Evolutionary conservation across 2,888 invertebrate genomes (phyloP).

Genomic region (Diplolepis rosae): DNA sequence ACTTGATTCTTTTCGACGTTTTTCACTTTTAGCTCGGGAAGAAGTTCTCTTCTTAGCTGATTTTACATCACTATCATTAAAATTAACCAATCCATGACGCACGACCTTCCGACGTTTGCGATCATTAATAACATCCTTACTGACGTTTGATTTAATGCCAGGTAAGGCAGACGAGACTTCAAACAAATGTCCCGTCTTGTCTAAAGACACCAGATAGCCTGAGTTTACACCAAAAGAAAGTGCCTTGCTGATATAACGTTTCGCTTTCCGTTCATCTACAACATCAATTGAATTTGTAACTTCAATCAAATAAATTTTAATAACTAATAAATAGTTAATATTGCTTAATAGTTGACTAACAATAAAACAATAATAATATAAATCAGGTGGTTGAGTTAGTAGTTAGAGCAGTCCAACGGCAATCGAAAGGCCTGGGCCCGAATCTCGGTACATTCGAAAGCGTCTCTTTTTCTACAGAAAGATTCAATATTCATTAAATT

Average conservation of each 20-base stretch:
- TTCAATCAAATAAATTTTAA: no score
- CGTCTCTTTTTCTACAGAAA: no score
- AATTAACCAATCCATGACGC: conserved; percentile 8
- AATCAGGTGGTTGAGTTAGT: no score
- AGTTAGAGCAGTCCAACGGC: no score
- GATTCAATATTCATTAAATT: no score
- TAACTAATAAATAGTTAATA: no score
- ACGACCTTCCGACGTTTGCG: conserved; percentile 15
- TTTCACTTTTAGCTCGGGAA: background rate
- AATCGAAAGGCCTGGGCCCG: no score
- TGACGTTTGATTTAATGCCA: conserved; percentile 29
- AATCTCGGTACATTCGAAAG: no score
- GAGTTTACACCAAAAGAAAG: conserved; percentile 59
- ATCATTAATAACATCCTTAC: background rate
- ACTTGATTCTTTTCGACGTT: background rate
- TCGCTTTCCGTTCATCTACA: conserved; percentile 59
- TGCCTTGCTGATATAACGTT: conserved; percentile 58
- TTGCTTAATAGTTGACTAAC: no score
- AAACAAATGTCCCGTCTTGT: conserved; percentile 55
- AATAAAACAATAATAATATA: no score
- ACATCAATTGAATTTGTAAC: no score
- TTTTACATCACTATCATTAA: background rate
- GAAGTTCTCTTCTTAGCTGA: background rate
- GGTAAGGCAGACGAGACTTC: conserved; percentile 51
- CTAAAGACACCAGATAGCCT: conserved; percentile 61